A percentile compares a stretch with the other conserved stretches of the same genome.
These are phyloP conservation scores for Fratercula arctica DNA, from an alignment of 2,797 vertebrate genomes.

Conservation along the genomic window DNA sequence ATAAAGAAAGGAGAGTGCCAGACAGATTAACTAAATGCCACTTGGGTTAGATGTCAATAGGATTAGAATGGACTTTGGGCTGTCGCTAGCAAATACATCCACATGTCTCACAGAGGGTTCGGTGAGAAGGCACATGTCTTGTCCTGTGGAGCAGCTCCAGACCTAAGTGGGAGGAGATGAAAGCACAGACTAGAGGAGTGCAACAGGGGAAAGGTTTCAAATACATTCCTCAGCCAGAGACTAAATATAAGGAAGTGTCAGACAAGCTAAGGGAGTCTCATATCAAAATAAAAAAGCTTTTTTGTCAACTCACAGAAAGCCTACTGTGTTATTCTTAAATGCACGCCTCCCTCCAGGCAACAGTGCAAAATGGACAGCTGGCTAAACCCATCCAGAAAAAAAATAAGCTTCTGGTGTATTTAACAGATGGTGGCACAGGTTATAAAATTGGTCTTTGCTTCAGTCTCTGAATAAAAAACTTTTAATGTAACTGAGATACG, in stretches of 20 bases:
- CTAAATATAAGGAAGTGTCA: conserved; percentile 56
- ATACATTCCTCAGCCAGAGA: conserved; percentile 16
- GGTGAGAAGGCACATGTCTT: background rate
- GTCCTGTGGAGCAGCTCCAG: background rate
- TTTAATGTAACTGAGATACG: background rate
- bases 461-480: background rate
- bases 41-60: conserved; percentile 53
- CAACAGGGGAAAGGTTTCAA: conserved; percentile 22
- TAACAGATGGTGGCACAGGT: conserved; percentile 55
- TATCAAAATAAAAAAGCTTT: conserved; percentile 44
- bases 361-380: conserved; percentile 55
- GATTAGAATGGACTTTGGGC: conserved; percentile 19
- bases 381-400: conserved; percentile 40
- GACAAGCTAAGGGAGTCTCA: conserved; percentile 21
- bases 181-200: background rate
- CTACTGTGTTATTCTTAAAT: conserved; percentile 36
- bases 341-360: conserved; percentile 33
- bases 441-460: conserved; percentile 51
- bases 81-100: background rate
- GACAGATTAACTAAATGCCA: conserved; percentile 38
- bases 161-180: background rate
- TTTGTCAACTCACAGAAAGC: conserved; percentile 54
- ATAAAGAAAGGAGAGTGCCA: background rate
- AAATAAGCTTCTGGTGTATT: conserved; percentile 47
- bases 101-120: background rate